Base-by-base conservation (phyloP, 1,140 invertebrate species). In the Trissolcus basalis region DNA sequence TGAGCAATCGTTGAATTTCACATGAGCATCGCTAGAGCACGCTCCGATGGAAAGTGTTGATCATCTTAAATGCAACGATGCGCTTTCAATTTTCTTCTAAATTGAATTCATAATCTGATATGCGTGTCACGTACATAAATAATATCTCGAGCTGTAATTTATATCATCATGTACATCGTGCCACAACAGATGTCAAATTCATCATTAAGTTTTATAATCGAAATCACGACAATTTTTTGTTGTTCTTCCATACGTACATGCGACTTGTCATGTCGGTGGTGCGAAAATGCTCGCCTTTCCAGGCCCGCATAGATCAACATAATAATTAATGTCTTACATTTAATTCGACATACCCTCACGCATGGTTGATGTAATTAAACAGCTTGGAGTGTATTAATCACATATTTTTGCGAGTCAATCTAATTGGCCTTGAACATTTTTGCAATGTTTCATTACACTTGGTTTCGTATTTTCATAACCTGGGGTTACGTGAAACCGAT, bases 31-130 rank as follows among this genome's bases (percentile, higher is more conserved):
- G n/a, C n/a, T n/a, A 27, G 19, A 27, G 19, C 60, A 13, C 27
- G 55, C 50, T 69, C 45, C 50, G 55, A 63, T 63, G 53, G 56
- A 71, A 68, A 47, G 47, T 50, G 58, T 45, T 61, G 50, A 55
- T 61, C 41, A 70, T 45, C 60, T 44, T 39, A 39, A 70, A 63
- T 33, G 51, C 45, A 33, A n/a, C 35, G 15, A 11, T 49, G 32
- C n/a, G n/a, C 33, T 63, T 71, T 71, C 68, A 71, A 71, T 71
- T 71, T 71, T 58, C 68, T 56, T 71, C 56, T 58, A 71, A 71
- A 71, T 71, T 71, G 59, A 71, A 71, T 71, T 51, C 53, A 56
- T 63, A 71, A 71, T 71, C 61, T 51, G 68, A 71, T 71, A 27
- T 6, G 5, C 27, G 58, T 71, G 63, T 71, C 68, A 12, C n/a